Evolutionary conservation across 2,888 invertebrate genomes (phyloP), one percentile per base, ranked within the genome.

Genomic region (Torymus auratus): DNA sequence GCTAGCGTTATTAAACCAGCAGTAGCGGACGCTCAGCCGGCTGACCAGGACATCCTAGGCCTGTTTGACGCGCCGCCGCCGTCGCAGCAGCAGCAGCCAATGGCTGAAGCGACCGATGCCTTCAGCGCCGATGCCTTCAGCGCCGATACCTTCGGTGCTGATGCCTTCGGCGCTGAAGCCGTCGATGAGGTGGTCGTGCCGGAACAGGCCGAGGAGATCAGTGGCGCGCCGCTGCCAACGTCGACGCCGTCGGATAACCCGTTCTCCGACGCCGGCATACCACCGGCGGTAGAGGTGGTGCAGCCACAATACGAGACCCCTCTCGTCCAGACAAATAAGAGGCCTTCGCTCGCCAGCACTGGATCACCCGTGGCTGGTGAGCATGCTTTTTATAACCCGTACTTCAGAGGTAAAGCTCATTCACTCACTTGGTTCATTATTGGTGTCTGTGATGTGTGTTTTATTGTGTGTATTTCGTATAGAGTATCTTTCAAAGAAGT

Each of bases 281-380:
- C 41, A 41, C n/a, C 61, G 62, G 28, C 71, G 53, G 65, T 41
- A 7, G 76, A 72, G 14, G 70, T 17, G 41, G 92, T 93, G 84
- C 74, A 62, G 17, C 20, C 61, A 2, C 41, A 41, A 41, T 71
- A 71, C 88, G 96, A 96, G 88, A 92, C 96, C 79, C 94, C 95
- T 28, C 87, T 91, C 84, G 92, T 94, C 79, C 91, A 92, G 70
- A 91, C 86, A 68, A 41, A 41, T 41, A 85, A 87, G 60, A 78
- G 86, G 12, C 91, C 92, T 1, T 80, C 88, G 2, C 80, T 85
- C 1, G 79, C 86, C 4, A 41, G 41, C 41, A 62, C 12, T 7
- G 67, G 58, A 2, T 80, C 76, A 3, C 77, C 82, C 0, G 12
- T 15, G 17, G 50, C 64, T 56, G 70, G 82, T 82, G 23, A 71